phyloP scores from a whole-genome alignment of 2,797 vertebrate species.

The Amblyopsis hoosieri region DNA sequence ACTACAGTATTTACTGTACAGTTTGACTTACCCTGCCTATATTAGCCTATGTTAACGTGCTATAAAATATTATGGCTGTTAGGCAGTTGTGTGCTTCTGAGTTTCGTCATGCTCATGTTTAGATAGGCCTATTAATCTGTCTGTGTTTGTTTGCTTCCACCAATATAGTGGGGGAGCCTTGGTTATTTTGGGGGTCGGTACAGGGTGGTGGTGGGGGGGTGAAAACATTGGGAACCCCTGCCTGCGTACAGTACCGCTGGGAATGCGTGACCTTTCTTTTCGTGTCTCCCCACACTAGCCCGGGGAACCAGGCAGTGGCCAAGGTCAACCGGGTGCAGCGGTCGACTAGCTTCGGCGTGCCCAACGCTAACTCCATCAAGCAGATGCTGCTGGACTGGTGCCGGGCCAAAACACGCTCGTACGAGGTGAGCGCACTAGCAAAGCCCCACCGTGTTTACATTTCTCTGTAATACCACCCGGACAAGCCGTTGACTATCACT shows the following conservation, averaged over 20 bases:
- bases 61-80: too few relatives aligned
- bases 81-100: too few relatives aligned
- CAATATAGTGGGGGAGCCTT: too few relatives aligned
- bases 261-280: neutral
- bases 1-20: too few relatives aligned
- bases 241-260: constrained; percentile 11
- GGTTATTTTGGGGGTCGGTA: too few relatives aligned
- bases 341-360: constrained; percentile 91
- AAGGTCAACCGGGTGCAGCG: constrained; percentile 85
- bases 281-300: constrained; percentile 56
- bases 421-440: constrained; percentile 80
- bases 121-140: too few relatives aligned
- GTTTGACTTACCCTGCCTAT: too few relatives aligned
- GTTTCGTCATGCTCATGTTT: too few relatives aligned
- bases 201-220: too few relatives aligned
- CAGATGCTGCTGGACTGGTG: constrained; percentile 99
- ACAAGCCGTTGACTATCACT: neutral
- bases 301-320: constrained; percentile 72
- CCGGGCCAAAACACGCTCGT: constrained; percentile 92
- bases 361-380: constrained; percentile 96
- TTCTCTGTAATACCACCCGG: constrained; percentile 15
- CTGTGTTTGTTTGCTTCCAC: too few relatives aligned
- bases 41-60: too few relatives aligned
- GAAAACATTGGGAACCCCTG: too few relatives aligned
- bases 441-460: neutral